phyloP scores from a whole-genome alignment of 1,140 invertebrate genomes.

The Globodera rostochiensis region DNA sequence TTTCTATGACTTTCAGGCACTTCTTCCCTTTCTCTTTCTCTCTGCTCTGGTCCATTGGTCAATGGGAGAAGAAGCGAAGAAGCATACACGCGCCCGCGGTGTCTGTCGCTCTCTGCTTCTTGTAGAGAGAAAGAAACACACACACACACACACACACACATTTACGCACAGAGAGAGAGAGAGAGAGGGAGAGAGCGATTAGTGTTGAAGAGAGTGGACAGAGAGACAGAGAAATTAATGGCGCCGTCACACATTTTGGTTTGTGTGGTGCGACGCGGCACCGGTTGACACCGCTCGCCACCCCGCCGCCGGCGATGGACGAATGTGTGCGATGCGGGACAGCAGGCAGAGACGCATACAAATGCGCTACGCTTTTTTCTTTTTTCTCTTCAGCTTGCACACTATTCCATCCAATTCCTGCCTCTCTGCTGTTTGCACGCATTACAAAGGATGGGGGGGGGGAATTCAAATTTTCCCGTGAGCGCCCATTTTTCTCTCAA shows the following conservation, averaged over 20 bases:
- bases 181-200: not conserved
- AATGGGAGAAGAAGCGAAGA: too few species aligned
- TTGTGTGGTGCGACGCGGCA: not conserved
- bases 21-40: too few species aligned
- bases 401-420: not conserved
- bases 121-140: too few species aligned
- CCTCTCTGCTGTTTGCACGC: not conserved
- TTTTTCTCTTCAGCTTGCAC: not conserved
- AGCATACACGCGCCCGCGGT: too few species aligned
- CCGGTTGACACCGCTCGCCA: constrained; percentile 2
- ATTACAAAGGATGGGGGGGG: not conserved
- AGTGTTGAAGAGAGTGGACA: too few species aligned
- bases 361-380: not conserved
- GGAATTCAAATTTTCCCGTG: not conserved
- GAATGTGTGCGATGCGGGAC: not conserved
- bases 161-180: not conserved
- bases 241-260: not conserved
- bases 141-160: too few species aligned
- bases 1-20: too few species aligned
- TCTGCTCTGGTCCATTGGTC: too few species aligned
- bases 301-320: too few species aligned
- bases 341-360: not conserved
- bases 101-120: too few species aligned
- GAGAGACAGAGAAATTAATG: not conserved
- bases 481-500: not conserved